Conservation (phyloP, 1,140 invertebrate species). For the Zophobas morio region DNA sequence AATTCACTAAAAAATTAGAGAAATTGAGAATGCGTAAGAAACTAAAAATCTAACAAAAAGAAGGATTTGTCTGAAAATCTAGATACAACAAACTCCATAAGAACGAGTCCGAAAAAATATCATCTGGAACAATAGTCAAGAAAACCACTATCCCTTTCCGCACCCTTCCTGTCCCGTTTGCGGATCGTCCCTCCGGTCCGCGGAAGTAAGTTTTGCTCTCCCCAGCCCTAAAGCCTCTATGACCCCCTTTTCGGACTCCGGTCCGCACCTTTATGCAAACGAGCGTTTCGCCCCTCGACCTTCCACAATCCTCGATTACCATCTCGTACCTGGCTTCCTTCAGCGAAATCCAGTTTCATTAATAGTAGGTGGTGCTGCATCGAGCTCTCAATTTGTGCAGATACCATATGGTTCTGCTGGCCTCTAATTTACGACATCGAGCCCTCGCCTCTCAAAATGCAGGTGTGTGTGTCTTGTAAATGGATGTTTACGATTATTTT, state of each 20-base stretch:
- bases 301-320: background rate
- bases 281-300: slow-evolving; percentile 1
- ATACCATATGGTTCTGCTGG: slow-evolving; percentile 37
- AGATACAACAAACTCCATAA: too few species aligned
- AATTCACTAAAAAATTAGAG: too few species aligned
- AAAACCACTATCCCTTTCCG: background rate
- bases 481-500: slow-evolving; percentile 45
- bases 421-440: slow-evolving; percentile 22
- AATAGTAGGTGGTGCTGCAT: slow-evolving; percentile 21
- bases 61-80: too few species aligned
- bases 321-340: slow-evolving; percentile 14
- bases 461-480: slow-evolving; percentile 39
- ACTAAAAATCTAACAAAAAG: too few species aligned
- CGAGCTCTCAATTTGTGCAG: slow-evolving; percentile 36
- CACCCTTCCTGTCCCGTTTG: slow-evolving; percentile 14
- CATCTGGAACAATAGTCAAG: too few species aligned
- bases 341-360: slow-evolving; percentile 9
- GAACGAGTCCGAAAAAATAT: too few species aligned
- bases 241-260: slow-evolving; percentile 19
- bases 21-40: too few species aligned
- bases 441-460: slow-evolving; percentile 18
- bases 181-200: background rate
- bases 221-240: slow-evolving; percentile 1
- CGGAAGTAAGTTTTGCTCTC: slow-evolving; percentile 22
- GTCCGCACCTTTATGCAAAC: slow-evolving; percentile 9